Percentiles rank a stretch among this genome's conserved stretches.
These are phyloP conservation scores for Megaceryle torquata DNA, from an alignment of 2,113 vertebrate species.

Conservation along the genomic window DNA sequence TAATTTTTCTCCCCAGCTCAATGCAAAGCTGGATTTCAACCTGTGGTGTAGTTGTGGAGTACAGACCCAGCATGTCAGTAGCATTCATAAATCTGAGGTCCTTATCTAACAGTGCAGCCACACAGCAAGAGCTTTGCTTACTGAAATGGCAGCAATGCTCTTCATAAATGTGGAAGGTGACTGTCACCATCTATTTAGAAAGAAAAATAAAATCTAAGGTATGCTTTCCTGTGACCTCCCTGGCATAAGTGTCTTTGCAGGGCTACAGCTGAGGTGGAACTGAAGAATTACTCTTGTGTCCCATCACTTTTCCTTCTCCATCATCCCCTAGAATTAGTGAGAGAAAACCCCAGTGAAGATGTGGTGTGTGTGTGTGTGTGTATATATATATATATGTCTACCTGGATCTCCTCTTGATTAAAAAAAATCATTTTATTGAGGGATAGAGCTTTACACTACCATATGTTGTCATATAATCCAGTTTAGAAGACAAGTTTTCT, in stretches of 20 bases:
- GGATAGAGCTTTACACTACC: conserved; percentile 1
- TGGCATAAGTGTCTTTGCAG: background rate
- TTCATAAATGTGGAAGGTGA: background rate
- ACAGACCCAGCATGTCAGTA: background rate
- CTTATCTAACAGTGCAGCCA: background rate
- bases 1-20: background rate
- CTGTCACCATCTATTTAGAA: background rate
- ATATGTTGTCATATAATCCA: background rate
- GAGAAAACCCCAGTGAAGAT: background rate
- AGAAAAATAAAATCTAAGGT: background rate
- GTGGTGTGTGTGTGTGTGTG: too few species aligned
- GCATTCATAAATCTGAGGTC: background rate
- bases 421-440: background rate
- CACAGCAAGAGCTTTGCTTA: background rate
- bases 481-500: background rate
- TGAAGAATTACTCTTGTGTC: background rate
- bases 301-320: background rate
- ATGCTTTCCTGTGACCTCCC: background rate
- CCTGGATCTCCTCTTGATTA: background rate
- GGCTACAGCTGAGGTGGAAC: background rate
- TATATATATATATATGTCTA: background rate
- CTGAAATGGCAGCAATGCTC: background rate
- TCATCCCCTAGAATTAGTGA: background rate
- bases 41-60: background rate
- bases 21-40: background rate